Evolutionary conservation across 2,113 vertebrate genomes (phyloP).

Genomic region (Oophaga pumilio): DNA sequence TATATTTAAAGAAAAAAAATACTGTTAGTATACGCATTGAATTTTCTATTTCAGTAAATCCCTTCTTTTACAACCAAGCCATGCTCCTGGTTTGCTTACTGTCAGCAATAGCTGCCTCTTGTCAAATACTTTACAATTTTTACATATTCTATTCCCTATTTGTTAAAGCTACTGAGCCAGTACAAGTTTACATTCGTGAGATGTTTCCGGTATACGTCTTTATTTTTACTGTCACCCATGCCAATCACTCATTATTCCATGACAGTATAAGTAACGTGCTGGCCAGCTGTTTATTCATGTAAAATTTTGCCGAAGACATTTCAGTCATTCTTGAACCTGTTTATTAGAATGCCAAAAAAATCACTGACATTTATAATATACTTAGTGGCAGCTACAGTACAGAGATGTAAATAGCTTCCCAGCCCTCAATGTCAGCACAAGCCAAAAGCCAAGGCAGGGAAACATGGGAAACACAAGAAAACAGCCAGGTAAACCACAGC

Average conservation of each 20-base stretch:
- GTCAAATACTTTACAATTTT: conserved; percentile 49
- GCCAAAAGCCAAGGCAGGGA: not conserved
- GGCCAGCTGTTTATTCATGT: conserved; percentile 36
- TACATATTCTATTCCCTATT: conserved; percentile 50
- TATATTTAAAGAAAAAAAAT: conserved; percentile 15
- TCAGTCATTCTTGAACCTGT: conserved; percentile 24
- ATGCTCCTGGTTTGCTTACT: conserved; percentile 28
- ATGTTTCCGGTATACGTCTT: conserved; percentile 22
- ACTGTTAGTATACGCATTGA: not conserved
- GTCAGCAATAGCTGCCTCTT: conserved; percentile 44
- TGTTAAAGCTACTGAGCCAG: conserved; percentile 45
- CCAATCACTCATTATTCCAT: conserved; percentile 49
- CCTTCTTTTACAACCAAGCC: conserved; percentile 25
- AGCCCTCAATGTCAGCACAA: not conserved
- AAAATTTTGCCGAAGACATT: conserved; percentile 15
- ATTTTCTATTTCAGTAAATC: conserved; percentile 37
- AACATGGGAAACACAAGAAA: not conserved
- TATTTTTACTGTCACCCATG: conserved; percentile 51
- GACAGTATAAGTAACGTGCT: conserved; percentile 37
- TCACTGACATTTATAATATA: conserved; percentile 29
- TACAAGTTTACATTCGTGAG: conserved; percentile 48
- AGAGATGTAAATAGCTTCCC: conserved; percentile 5
- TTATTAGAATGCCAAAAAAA: conserved; percentile 48
- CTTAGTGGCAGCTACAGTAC: conserved; percentile 16
- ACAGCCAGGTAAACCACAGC: not conserved